A percentile compares a stretch with the other conserved stretches of the same genome.
Evolutionary conservation across 2,113 vertebrate genomes (phyloP).

Genomic region (Hyaena hyaena): DNA sequence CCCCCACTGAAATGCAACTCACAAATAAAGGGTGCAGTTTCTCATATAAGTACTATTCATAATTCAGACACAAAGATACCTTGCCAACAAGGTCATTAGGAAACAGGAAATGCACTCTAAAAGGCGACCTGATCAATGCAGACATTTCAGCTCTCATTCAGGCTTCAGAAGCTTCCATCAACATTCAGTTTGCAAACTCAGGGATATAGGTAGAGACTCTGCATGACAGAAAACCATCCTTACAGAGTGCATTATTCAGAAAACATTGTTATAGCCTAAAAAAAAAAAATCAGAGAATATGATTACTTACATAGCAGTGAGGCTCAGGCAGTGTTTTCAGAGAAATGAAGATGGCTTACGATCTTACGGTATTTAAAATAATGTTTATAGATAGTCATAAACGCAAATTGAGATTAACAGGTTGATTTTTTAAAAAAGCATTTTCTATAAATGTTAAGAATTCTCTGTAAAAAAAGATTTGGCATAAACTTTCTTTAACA

Average conservation of each 20-base stretch:
- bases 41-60: not conserved
- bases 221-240: not conserved
- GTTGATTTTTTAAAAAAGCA: not conserved
- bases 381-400: not conserved
- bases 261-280: not conserved
- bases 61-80: not conserved
- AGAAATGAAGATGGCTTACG: not conserved
- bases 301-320: not conserved
- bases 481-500: not conserved
- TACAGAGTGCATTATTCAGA: not conserved
- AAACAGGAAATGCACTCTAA: conserved; percentile 35
- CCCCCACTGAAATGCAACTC: not conserved
- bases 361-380: not conserved
- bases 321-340: not conserved
- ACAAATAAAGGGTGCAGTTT: not conserved
- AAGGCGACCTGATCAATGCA: not conserved
- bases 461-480: not conserved
- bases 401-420: not conserved
- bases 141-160: not conserved
- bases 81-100: conserved; percentile 33
- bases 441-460: not conserved
- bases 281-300: not conserved
- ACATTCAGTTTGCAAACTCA: not conserved
- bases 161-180: not conserved
- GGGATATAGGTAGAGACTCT: not conserved